A percentile compares a stretch with the other conserved stretches of the same genome.
Evolutionary conservation across 2,797 vertebrate genomes (phyloP).

Genomic region (Tragelaphus eurycerus): DNA sequence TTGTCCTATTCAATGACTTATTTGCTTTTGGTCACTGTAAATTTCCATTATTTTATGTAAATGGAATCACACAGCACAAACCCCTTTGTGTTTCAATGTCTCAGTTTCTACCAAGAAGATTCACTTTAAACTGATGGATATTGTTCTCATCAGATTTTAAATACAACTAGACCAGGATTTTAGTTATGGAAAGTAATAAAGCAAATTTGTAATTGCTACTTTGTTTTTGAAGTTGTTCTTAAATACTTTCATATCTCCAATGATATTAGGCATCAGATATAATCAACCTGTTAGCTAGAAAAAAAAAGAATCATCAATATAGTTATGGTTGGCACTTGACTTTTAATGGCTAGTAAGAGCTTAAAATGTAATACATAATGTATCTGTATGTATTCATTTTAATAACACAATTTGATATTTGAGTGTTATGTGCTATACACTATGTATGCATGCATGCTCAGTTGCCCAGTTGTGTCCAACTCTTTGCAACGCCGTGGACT

Average conservation of each 20-base stretch:
- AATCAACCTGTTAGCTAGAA: not conserved
- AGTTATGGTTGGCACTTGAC: not conserved
- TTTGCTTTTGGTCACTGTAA: not conserved
- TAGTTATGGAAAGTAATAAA: not conserved
- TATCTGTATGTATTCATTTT: not conserved
- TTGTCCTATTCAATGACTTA: not conserved
- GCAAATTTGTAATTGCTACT: not conserved
- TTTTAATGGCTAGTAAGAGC: not conserved
- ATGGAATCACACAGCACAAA: not conserved
- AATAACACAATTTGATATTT: not conserved
- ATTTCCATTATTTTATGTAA: constrained; percentile 4
- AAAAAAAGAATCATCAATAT: not conserved
- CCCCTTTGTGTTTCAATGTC: not conserved
- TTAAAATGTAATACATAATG: not conserved
- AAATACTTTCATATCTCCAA: not conserved
- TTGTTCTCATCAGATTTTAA: constrained; percentile 1
- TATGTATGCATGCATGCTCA: not conserved
- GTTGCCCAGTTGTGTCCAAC: not conserved
- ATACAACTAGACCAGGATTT: not conserved
- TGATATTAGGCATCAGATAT: not conserved
- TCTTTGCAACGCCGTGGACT: not conserved
- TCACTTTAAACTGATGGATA: not conserved
- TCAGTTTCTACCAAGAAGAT: not conserved
- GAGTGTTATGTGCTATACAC: not conserved
- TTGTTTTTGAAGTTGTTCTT: not conserved